Evolutionary conservation across 2,797 vertebrate species (phyloP).

Genomic region (Anniella stebbinsi): DNA sequence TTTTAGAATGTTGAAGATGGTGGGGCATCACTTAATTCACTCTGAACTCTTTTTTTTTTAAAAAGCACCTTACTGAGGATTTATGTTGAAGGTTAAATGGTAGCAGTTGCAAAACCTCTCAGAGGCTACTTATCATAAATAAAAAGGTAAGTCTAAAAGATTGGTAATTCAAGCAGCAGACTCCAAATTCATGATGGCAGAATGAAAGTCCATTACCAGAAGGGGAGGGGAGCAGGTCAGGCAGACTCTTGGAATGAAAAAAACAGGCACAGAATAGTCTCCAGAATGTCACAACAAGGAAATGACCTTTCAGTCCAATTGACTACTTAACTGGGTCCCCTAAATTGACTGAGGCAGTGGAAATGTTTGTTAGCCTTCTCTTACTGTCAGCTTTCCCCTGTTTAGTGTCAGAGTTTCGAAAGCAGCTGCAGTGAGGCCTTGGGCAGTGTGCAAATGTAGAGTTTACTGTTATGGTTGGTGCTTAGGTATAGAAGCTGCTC

Average conservation of each 20-base stretch:
- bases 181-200: background rate
- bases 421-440: conserved; percentile 16
- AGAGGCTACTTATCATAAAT: background rate
- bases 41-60: background rate
- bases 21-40: background rate
- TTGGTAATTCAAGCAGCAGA: background rate
- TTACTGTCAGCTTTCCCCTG: conserved; percentile 23
- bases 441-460: background rate
- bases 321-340: conserved; percentile 23
- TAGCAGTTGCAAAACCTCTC: background rate
- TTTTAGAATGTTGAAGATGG: background rate
- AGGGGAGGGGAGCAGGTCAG: background rate
- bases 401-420: conserved; percentile 36
- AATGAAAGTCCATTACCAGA: conserved; percentile 1
- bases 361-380: conserved; percentile 36
- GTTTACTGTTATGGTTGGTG: background rate
- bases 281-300: background rate
- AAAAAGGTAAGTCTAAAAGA: background rate
- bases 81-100: background rate
- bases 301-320: conserved; percentile 27
- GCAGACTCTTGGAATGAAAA: background rate
- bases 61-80: background rate
- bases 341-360: background rate
- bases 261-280: background rate
- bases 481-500: fast-evolving